These are phyloP conservation scores for Drosophila kanapiae DNA, from an alignment of 1,140 invertebrate species.

Conservation along the genomic window DNA sequence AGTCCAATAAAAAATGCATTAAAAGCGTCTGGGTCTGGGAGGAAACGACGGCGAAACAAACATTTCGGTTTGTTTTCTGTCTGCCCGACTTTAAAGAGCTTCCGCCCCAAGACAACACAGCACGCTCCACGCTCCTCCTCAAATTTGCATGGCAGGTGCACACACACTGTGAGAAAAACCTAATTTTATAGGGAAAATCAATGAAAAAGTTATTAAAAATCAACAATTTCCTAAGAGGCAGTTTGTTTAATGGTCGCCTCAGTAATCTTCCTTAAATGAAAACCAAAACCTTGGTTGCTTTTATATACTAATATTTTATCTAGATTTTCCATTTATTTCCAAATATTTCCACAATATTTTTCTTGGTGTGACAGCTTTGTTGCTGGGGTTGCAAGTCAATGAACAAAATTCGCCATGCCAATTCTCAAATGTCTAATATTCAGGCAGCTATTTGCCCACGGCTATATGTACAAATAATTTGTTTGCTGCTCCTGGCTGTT, in stretches of 20 bases:
- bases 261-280: no score
- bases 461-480: conserved; percentile 73
- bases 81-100: conserved; percentile 44
- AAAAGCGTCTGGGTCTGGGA: conserved; percentile 74
- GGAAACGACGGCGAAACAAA: conserved; percentile 50
- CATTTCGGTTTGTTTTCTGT: conserved; percentile 62
- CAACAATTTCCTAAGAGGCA: not conserved
- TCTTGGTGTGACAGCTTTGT: conserved; percentile 19
- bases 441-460: conserved; percentile 61
- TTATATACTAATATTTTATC: no score
- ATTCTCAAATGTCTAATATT: conserved; percentile 83
- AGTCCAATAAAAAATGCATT: conserved; percentile 82
- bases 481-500: conserved; percentile 40
- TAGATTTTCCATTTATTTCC: not conserved
- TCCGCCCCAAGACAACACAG: conserved; percentile 13
- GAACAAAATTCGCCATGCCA: conserved; percentile 72
- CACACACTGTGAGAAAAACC: not conserved
- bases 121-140: conserved; percentile 19
- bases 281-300: not conserved
- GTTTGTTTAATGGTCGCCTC: not conserved
- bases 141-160: conserved; percentile 60
- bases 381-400: conserved; percentile 58
- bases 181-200: not conserved
- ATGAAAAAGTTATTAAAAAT: no score
- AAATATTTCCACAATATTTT: not conserved